Conservation (phyloP, 2,888 invertebrate genomes). For the Nebria salina region DNA sequence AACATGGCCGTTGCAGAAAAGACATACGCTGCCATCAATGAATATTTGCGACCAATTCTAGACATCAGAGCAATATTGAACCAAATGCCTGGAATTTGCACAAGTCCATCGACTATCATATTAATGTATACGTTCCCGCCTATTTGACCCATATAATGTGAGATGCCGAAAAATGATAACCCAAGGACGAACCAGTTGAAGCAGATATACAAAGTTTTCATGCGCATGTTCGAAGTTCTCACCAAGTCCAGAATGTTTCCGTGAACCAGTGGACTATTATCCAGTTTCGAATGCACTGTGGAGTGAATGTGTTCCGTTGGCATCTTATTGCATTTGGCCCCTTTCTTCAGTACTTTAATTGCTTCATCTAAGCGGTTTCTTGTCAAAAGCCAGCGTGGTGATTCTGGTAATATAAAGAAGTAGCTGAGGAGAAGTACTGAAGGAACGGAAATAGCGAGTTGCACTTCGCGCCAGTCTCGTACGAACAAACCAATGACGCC, state of each 20-base stretch:
- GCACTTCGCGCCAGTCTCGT: constrained; percentile 74
- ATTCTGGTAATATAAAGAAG: constrained; percentile 63
- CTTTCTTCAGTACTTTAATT: constrained; percentile 58
- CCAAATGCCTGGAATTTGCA: constrained; percentile 70
- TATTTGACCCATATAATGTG: constrained; percentile 82
- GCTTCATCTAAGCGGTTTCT: constrained; percentile 60
- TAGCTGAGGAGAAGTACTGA: constrained; percentile 61
- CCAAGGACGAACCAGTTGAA: constrained; percentile 73
- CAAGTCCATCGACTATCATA: constrained; percentile 80
- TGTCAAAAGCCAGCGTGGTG: constrained; percentile 64
- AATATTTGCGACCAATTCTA: constrained; percentile 73
- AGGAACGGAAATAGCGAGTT: constrained; percentile 73
- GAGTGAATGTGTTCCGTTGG: constrained; percentile 66
- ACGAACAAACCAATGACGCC: constrained; percentile 72
- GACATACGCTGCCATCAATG: constrained; percentile 72
- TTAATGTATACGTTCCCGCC: constrained; percentile 85
- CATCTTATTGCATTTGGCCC: constrained; percentile 63
- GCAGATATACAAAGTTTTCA: constrained; percentile 73
- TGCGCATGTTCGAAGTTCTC: constrained; percentile 71
- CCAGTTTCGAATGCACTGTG: constrained; percentile 62
- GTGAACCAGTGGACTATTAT: constrained; percentile 58
- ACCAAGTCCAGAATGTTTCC: constrained; percentile 69
- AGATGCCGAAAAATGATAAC: constrained; percentile 88
- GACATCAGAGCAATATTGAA: constrained; percentile 64
- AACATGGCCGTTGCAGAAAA: constrained; percentile 71